A percentile compares a stretch with the other conserved stretches of the same genome.
These are phyloP conservation scores for Callaeas wilsoni DNA, from an alignment of 2,113 vertebrate genomes.

Conservation along the genomic window DNA sequence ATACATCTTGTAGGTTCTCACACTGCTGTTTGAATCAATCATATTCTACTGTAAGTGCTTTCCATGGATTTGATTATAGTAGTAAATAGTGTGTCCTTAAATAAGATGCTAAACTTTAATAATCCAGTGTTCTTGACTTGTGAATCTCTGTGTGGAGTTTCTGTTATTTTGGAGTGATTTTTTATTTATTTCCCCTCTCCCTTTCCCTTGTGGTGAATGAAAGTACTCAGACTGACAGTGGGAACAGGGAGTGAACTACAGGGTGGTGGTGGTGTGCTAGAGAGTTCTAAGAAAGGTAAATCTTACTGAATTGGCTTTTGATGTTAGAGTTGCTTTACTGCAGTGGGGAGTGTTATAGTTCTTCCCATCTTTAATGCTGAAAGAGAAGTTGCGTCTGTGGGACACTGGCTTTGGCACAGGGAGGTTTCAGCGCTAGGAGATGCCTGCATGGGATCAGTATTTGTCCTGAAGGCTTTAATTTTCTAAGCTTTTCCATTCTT, in stretches of 20 bases:
- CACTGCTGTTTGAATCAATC: background rate
- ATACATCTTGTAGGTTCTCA: background rate
- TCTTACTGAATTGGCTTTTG: background rate
- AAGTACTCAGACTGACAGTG: background rate
- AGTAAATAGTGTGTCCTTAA: background rate
- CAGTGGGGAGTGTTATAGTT: background rate
- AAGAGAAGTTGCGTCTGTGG: background rate
- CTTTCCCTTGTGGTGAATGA: background rate
- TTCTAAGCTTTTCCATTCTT: background rate
- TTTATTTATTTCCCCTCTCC: background rate
- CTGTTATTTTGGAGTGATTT: background rate
- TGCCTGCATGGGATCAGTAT: background rate
- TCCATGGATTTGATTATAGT: background rate
- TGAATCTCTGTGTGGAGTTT: background rate
- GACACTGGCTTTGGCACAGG: background rate
- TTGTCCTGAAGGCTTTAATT: background rate
- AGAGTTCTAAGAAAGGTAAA: background rate
- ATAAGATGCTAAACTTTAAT: background rate
- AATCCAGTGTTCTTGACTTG: background rate
- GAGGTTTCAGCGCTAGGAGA: background rate
- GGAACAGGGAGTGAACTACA: background rate
- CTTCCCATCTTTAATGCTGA: background rate
- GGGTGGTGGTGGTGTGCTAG: background rate
- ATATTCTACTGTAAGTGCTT: background rate
- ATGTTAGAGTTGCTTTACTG: background rate